These are phyloP conservation scores for Chironex yamaguchii DNA, from an alignment of 30 jellyfish, hydroid and myxozoan genomes.

Conservation along the genomic window DNA sequence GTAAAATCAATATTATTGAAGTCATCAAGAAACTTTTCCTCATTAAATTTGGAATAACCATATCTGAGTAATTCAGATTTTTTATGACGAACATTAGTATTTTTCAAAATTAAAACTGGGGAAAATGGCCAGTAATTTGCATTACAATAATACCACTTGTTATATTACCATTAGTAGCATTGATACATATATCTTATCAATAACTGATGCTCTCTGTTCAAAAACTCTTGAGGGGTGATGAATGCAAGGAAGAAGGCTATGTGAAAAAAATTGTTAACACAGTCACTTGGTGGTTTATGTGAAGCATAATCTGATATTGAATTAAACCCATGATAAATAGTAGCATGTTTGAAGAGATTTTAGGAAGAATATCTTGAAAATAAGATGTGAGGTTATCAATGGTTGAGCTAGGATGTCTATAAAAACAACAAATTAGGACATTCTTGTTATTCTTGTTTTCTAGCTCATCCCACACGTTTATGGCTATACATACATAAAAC, in stretches of 20 bases:
- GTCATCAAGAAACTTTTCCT: background rate
- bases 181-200: constrained; percentile 1
- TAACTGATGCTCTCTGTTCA: background rate
- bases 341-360: constrained; percentile 13
- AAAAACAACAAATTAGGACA: constrained; percentile 31
- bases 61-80: background rate
- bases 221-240: constrained; percentile 14
- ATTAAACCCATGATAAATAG: constrained; percentile 1
- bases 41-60: no score
- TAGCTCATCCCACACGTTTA: background rate
- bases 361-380: constrained; percentile 24
- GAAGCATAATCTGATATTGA: constrained; percentile 16
- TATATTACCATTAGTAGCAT: constrained; percentile 23
- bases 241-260: constrained; percentile 6
- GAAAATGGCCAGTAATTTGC: constrained; percentile 44
- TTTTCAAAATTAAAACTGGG: constrained; percentile 49
- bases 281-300: constrained; percentile 16
- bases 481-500: no score
- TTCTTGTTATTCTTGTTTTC: background rate
- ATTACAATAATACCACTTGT: constrained; percentile 24
- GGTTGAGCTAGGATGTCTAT: constrained; percentile 35
- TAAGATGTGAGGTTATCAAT: constrained; percentile 1
- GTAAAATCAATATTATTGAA: background rate
- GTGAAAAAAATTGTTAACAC: constrained; percentile 11
- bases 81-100: background rate